Conservation (phyloP, 2,797 vertebrate species). For the Pampus argenteus region DNA sequence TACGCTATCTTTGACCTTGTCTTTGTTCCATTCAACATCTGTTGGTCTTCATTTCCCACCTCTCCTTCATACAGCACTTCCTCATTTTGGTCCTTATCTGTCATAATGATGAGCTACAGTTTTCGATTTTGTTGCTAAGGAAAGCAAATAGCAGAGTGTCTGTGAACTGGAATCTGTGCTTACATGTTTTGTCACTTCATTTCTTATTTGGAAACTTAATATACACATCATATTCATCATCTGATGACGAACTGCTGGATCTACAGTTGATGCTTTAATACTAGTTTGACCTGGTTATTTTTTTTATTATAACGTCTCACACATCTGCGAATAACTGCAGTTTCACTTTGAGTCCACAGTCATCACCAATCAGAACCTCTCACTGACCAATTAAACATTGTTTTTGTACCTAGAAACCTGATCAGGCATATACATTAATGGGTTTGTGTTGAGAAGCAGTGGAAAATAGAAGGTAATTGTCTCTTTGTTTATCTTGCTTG, state of each 20-base stretch:
- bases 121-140: constrained; percentile 20
- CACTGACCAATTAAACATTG: constrained; percentile 59
- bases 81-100: constrained; percentile 36
- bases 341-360: constrained; percentile 34
- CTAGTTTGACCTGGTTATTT: constrained; percentile 24
- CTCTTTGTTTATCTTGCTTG: constrained; percentile 47
- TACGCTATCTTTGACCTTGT: constrained; percentile 24
- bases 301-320: too few species aligned
- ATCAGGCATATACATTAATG: constrained; percentile 46
- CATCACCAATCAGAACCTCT: constrained; percentile 39
- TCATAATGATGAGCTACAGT: constrained; percentile 28
- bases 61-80: constrained; percentile 12
- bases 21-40: constrained; percentile 21
- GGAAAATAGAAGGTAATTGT: constrained; percentile 38
- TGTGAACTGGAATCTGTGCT: not conserved
- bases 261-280: constrained; percentile 4
- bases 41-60: constrained; percentile 19
- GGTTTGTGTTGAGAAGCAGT: constrained; percentile 24
- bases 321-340: constrained; percentile 31
- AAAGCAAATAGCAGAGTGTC: constrained; percentile 31
- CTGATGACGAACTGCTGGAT: not conserved
- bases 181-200: not conserved
- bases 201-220: not conserved
- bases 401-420: constrained; percentile 41
- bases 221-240: not conserved